Evolutionary conservation across 1,140 invertebrate genomes (phyloP), one percentile per base, ranked within the genome.

Genomic region (Dendrolimus punctatus): DNA sequence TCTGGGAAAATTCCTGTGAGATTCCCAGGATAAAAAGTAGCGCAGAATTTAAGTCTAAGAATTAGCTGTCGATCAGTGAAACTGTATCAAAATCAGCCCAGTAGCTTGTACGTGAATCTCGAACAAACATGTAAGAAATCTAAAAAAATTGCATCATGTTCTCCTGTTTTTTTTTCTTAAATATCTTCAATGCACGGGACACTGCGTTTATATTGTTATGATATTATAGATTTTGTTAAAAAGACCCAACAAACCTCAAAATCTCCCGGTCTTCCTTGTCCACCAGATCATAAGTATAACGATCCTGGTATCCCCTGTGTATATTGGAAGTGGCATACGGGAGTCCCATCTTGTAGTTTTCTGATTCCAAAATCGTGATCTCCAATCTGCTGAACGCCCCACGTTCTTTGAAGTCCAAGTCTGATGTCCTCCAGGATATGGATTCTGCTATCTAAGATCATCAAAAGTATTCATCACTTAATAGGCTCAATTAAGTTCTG

Each of bases 351-450:
- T 70, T 69, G 62, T 77, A 82, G 40, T 72, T 70, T 42, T 80
- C 73, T 2, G 66, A 66, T 51, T 83, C 78, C 8, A 81, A 52
- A 0, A 85, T 61, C 0, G 70, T 68, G 46, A 85, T 64, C 60
- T 79, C 76, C 45, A 85, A 50, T 23, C 73, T 71, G 47, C 81
- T 83, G 56, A 77, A 79, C 5, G 78, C 75, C 1, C 71, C 71
- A 6, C 76, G 73, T 60, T 85, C 81, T 38, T 77, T 81, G 66
- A 83, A 83, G 56, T 83, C 81, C 51, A 71, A 52, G 5, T 81
- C 78, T 37, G 73, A 60, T 9, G 69, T 55, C 9, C 60, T 58
- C 66, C 68, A 76, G 2, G 81, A 71, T 2, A 80, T 55, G 0
- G 76, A 73, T 60, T 85, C 79, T 39, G 76, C 81, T 64, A 85